phyloP scores from a whole-genome alignment of 2,113 vertebrate species.

The Sapayoa aenigma region DNA sequence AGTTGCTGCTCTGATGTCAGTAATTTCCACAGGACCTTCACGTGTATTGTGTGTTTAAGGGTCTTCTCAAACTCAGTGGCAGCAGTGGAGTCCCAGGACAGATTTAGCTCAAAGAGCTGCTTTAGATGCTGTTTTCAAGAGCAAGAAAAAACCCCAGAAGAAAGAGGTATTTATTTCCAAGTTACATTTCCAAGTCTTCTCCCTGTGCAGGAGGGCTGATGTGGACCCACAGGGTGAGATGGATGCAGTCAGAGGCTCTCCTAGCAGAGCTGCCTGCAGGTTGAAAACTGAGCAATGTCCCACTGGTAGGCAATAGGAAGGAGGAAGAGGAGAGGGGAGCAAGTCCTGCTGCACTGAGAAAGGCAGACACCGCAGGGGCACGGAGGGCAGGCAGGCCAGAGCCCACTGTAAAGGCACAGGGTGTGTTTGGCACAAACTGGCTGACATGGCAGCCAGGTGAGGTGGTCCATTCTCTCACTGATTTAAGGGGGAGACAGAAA shows the following conservation, averaged over 20 bases:
- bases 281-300: neutral
- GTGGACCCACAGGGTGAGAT: neutral
- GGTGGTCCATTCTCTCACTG: neutral
- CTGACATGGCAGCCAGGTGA: neutral
- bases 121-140: neutral
- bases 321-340: neutral
- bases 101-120: neutral
- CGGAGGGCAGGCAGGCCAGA: neutral
- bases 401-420: neutral
- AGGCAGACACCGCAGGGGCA: neutral
- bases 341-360: neutral
- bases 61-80: neutral
- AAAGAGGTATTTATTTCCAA: neutral
- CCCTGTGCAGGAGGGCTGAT: neutral
- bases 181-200: neutral
- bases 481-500: neutral
- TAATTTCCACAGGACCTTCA: neutral
- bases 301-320: rapidly evolving
- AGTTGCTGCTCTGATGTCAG: neutral
- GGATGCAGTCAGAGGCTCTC: neutral
- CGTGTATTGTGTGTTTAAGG: neutral
- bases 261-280: neutral
- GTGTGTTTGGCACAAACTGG: neutral
- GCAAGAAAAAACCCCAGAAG: neutral
- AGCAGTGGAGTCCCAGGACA: neutral